phyloP scores from a whole-genome alignment of 2,113 vertebrate genomes.

The Chionomys nivalis region DNA sequence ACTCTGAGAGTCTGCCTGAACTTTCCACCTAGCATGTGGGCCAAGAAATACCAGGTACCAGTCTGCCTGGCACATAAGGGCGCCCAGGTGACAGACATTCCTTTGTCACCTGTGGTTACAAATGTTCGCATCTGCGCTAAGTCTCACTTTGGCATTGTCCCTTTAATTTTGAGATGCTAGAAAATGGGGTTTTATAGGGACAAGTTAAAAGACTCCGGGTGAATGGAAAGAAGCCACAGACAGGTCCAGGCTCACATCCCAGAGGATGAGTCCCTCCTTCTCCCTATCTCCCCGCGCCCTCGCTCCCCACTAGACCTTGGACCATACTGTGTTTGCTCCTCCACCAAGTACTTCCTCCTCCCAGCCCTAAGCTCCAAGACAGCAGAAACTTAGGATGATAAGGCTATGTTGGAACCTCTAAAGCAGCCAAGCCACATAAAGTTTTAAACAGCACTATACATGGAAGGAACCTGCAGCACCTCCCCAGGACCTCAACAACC shows the following conservation, averaged over 20 bases:
- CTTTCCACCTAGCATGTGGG: not conserved
- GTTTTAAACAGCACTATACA: not conserved
- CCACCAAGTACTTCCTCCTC: rapidly evolving
- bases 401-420: not conserved
- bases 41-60: rapidly evolving
- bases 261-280: rapidly evolving
- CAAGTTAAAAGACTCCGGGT: rapidly evolving
- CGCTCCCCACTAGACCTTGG: rapidly evolving
- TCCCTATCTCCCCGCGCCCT: no score
- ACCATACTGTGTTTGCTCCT: rapidly evolving
- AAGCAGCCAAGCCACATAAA: rapidly evolving
- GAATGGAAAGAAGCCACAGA: not conserved
- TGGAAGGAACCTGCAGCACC: not conserved
- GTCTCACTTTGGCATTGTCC: no score
- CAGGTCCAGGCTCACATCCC: not conserved
- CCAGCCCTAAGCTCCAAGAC: not conserved
- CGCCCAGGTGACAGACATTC: not conserved
- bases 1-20: not conserved
- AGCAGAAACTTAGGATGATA: not conserved
- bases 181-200: not conserved
- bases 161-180: not conserved
- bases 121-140: not conserved
- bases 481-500: not conserved
- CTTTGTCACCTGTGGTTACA: not conserved
- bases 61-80: not conserved